Evolutionary conservation across 2,888 invertebrate species (phyloP), one percentile per base, ranked within the genome.

Genomic region (Latrodectus elegans): DNA sequence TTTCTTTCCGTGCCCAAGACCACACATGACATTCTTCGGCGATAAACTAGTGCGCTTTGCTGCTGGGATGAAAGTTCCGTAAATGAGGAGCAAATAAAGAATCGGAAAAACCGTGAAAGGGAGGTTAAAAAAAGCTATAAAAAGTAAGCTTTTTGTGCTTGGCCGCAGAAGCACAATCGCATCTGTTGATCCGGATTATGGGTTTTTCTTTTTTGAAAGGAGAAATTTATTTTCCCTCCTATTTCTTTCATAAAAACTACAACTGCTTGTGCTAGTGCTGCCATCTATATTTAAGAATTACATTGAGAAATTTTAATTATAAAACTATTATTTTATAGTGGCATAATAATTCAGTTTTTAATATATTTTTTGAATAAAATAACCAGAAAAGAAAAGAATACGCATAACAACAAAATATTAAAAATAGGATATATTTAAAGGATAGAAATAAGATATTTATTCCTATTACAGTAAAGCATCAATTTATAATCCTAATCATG

Each of bases 151-250:
- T 81, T 77, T 77, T 85, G 79, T 84, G 79, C 79, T 74, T 75
- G 81, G 72, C 86, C 81, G 72, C 72, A 76, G 81, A 81, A 55
- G 76, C 77, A 87, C 81, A 87, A 87, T 81, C 71, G 81, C 81
- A 26, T 87, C 68, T 72, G 81, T 87, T 82, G 81, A 81, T 87
- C 86, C 77, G 86, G 81, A 87, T 87, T 85, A 85, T 51, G 79
- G 78, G 73, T 55, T 82, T 74, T 49, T 64, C 26, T 72, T 81
- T 87, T 68, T 53, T 49, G 51, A 15, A 15, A 68, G 55, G 10
- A 26, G 38, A 17, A 14, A 22, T 77, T 53, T 51, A 67, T 76
- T 70, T 17, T 68, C 11, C 64, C 51, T 49, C 64, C 9, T 38
- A 14, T 12, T 52, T 26, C 26, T 49, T 70, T 70, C 64, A 10